These are phyloP conservation scores for Lateolabrax maculatus DNA, from an alignment of 2,797 vertebrate species.

Conservation along the genomic window DNA sequence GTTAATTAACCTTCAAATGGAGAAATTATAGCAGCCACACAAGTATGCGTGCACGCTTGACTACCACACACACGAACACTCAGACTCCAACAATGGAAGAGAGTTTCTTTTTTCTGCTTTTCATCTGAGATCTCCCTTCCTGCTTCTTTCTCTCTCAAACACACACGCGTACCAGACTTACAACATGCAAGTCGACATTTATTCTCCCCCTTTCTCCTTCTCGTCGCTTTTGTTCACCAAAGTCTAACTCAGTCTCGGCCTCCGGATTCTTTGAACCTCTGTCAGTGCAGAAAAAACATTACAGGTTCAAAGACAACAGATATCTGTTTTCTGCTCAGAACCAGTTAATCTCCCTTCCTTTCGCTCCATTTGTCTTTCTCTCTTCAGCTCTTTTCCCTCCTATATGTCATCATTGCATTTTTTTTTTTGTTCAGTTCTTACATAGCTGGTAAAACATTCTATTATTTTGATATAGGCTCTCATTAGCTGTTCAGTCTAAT, in stretches of 20 bases:
- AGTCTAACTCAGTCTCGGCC: slow-evolving; percentile 78
- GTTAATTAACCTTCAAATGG: slow-evolving; percentile 86
- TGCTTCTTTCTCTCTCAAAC: slow-evolving; percentile 49
- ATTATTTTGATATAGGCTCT: slow-evolving; percentile 88
- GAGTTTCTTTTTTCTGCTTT: slow-evolving; percentile 55
- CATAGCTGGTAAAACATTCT: slow-evolving; percentile 80
- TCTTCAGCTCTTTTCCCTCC: slow-evolving; percentile 63
- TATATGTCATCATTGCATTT: slow-evolving; percentile 67
- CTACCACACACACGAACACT: slow-evolving; percentile 30
- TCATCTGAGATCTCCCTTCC: slow-evolving; percentile 76
- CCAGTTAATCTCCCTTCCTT: slow-evolving; percentile 70
- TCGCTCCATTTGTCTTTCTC: slow-evolving; percentile 60
- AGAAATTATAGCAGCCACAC: slow-evolving; percentile 75
- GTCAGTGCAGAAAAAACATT: slow-evolving; percentile 78
- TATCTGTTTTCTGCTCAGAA: slow-evolving; percentile 78
- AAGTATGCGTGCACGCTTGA: slow-evolving; percentile 35
- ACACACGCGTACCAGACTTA: slow-evolving; percentile 36
- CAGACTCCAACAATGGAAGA: slow-evolving; percentile 62
- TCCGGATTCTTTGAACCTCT: slow-evolving; percentile 81
- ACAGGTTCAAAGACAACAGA: slow-evolving; percentile 85
- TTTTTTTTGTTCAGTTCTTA: slow-evolving; percentile 73
- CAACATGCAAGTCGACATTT: slow-evolving; percentile 67
- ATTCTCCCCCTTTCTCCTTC: slow-evolving; percentile 68
- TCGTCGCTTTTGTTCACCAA: slow-evolving; percentile 75
- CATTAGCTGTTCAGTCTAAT: slow-evolving; percentile 88